Conservation (phyloP, 2,113 vertebrate genomes). For the Emydura subglobosa region DNA sequence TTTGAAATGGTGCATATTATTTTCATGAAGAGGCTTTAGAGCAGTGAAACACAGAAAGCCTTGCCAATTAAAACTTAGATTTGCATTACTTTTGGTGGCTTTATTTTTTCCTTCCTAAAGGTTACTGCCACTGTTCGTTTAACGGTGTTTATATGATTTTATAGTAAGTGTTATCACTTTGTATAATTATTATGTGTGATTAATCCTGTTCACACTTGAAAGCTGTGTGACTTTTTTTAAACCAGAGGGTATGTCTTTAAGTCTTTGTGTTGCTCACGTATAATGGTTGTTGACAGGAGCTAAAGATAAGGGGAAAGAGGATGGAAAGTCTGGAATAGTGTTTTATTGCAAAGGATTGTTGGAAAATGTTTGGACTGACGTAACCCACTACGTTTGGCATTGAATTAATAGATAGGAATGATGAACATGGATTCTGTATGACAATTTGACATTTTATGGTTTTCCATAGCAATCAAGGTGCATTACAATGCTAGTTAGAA, state of each 20-base stretch:
- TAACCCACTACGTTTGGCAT: background rate
- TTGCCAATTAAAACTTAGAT: conserved; percentile 36
- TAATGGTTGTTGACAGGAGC: conserved; percentile 73
- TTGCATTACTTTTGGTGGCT: conserved; percentile 60
- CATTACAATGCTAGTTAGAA: background rate
- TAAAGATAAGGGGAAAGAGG: conserved; percentile 32
- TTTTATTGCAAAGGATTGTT: background rate
- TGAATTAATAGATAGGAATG: background rate
- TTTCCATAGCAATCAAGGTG: background rate
- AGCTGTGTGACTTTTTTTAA: conserved; percentile 62
- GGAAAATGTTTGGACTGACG: background rate
- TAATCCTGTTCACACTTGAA: conserved; percentile 74
- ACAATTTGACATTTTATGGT: background rate
- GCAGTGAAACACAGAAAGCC: background rate
- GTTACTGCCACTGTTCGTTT: conserved; percentile 76
- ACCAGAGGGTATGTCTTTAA: conserved; percentile 74
- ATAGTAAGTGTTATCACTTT: conserved; percentile 78
- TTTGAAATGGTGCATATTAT: conserved; percentile 44
- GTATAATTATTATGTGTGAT: conserved; percentile 78
- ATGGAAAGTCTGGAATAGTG: conserved; percentile 24
- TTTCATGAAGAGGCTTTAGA: conserved; percentile 29
- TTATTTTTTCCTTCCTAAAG: conserved; percentile 68
- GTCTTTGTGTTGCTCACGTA: conserved; percentile 69
- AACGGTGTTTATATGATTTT: conserved; percentile 73
- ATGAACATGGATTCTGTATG: background rate